Evolutionary conservation across 2,113 vertebrate genomes (phyloP).

Genomic region (Neogale vison): DNA sequence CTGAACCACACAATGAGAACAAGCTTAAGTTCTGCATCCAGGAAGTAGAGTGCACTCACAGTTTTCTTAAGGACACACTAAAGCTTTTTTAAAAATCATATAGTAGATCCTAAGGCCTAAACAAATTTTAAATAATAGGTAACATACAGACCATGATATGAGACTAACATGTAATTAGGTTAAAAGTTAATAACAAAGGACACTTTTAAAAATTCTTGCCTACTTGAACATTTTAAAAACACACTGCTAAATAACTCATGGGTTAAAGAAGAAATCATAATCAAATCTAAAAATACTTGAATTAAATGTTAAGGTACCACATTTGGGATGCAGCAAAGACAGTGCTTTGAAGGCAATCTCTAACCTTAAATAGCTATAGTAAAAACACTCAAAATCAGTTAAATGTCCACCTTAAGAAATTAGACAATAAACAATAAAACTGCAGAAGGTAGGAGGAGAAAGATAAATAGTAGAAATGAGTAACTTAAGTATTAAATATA

Average conservation of each 20-base stretch:
- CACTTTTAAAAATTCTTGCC: background rate
- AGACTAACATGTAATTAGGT: background rate
- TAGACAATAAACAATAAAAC: background rate
- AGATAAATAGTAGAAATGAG: background rate
- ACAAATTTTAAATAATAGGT: background rate
- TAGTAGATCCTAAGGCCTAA: background rate
- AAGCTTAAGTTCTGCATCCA: background rate
- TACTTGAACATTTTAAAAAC: background rate
- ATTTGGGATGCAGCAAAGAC: background rate
- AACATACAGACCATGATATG: background rate
- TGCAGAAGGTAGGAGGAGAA: background rate
- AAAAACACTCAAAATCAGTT: background rate
- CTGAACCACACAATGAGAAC: background rate
- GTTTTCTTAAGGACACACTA: constrained; percentile 3
- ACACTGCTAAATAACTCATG: background rate
- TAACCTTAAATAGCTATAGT: background rate
- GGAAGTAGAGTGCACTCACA: background rate
- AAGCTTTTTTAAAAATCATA: background rate
- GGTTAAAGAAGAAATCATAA: background rate
- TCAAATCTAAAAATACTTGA: constrained; percentile 12
- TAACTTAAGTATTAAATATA: constrained; percentile 39
- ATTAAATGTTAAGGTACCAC: background rate
- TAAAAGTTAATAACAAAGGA: constrained; percentile 9
- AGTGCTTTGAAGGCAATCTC: background rate
- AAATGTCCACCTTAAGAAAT: constrained; percentile 9